A percentile compares a stretch with the other conserved stretches of the same genome.
Conservation (phyloP, 1,140 invertebrate species). For the Mactra quadrangularis region DNA sequence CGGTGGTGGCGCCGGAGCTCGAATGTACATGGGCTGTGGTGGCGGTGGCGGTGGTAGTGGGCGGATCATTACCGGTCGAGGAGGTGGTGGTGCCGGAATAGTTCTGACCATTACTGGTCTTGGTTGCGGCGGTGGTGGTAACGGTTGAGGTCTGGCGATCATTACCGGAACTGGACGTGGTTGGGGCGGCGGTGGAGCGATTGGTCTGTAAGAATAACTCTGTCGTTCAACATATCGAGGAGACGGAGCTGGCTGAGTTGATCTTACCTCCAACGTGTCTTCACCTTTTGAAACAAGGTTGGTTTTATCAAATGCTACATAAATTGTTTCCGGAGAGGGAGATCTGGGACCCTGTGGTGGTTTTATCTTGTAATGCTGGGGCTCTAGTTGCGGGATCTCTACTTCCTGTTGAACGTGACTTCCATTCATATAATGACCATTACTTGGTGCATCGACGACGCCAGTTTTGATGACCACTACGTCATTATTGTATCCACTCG, state of each 20-base stretch:
- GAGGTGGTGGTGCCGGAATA: too few species aligned
- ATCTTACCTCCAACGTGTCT: conserved; percentile 14
- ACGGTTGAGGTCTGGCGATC: too few species aligned
- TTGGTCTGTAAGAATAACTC: not conserved
- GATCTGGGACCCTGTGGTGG: not conserved
- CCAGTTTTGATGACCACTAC: conserved; percentile 12
- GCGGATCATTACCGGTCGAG: not conserved
- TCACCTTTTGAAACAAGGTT: conserved; percentile 35
- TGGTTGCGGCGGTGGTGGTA: not conserved
- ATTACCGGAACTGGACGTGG: not conserved
- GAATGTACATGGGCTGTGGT: conserved; percentile 2
- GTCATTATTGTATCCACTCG: conserved; percentile 18
- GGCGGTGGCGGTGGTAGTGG: conserved; percentile 8
- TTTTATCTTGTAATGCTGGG: conserved; percentile 25
- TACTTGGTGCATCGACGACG: not conserved
- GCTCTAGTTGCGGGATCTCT: not conserved
- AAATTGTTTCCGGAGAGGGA: conserved; percentile 8
- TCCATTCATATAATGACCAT: not conserved
- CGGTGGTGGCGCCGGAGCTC: conserved; percentile 21
- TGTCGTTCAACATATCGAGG: not conserved
- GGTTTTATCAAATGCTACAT: conserved; percentile 42
- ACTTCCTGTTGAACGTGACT: not conserved
- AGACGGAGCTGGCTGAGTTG: not conserved
- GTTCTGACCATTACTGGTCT: not conserved
- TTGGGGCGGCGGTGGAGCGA: not conserved